phyloP scores from a whole-genome alignment of 2,113 vertebrate species.

The Pardalotus punctatus region DNA sequence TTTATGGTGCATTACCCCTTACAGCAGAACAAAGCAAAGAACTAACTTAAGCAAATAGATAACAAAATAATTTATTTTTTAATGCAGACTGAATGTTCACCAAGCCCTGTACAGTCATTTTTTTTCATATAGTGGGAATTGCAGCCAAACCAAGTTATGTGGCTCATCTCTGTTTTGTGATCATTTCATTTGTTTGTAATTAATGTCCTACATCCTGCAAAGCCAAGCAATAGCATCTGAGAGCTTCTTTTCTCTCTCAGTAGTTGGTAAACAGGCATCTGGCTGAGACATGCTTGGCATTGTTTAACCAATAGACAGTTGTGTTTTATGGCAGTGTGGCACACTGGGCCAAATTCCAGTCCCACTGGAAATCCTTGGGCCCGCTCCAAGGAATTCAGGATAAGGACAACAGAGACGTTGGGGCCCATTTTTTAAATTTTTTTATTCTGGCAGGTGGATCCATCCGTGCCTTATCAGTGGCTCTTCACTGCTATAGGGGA shows the following conservation, averaged over 20 bases:
- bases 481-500: fast-evolving
- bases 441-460: background rate
- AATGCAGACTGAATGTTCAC: background rate
- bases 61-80: background rate
- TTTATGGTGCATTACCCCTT: background rate
- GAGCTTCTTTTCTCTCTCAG: background rate
- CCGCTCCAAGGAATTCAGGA: background rate
- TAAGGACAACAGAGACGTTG: background rate
- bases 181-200: constrained; percentile 20
- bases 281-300: constrained; percentile 17
- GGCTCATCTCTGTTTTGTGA: constrained; percentile 26
- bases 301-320: constrained; percentile 52
- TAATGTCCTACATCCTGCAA: constrained; percentile 25
- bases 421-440: background rate
- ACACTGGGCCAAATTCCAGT: constrained; percentile 48
- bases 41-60: background rate
- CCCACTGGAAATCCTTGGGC: constrained; percentile 33
- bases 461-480: background rate
- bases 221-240: constrained; percentile 29
- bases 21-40: background rate
- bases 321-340: constrained; percentile 29
- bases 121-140: background rate
- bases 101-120: background rate
- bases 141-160: constrained; percentile 13
- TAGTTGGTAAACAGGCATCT: constrained; percentile 38